Evolutionary conservation across 2,797 vertebrate species (phyloP), one percentile per base, ranked within the genome.

Genomic region (Lophotriccus pileatus): DNA sequence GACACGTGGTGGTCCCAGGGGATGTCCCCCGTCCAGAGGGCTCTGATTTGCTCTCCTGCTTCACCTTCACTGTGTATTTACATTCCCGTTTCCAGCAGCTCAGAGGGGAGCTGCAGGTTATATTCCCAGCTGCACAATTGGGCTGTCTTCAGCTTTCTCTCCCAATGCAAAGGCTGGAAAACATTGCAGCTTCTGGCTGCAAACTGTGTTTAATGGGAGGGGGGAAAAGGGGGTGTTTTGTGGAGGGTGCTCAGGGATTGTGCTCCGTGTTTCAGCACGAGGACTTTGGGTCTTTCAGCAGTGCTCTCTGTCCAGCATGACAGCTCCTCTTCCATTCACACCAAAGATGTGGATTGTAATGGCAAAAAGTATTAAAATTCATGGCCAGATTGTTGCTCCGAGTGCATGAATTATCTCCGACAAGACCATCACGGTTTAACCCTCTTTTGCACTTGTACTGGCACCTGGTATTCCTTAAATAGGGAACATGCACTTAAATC

Each of bases 1-100:
- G 75, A 43, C 11, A 30, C 3, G 7, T 2, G 5, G 4, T 1
- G 0, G 6, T 70, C 72, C 50, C 0, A 0, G 25, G 47, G 41
- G 44, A 43, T 86, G 55, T 39, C 24, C 15, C 55, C 46, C 2
- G 3, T 25, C 44, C 2, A 0, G 9, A 46, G 24, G 44, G 0
- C 0, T 8, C 46, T 5, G 22, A 1, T 50, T 46, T 41, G 32
- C n/a, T 64, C 50, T 52, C 27, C 37, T 32, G 30, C 55, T 63
- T 89, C 20, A 2, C 46, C 58, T 58, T 58, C 3, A 7, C 1
- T 0, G 1, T 15, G 28, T 6, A 1, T 52, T 21, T 30, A 7
- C 8, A 8, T 39, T 21, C 50, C 37, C 70, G 50, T 20, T 56
- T 36, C 4, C 72, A 25, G 52, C 44, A 21, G 37, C n/a, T 52